phyloP scores from a whole-genome alignment of 2,113 vertebrate genomes.

The Rhinopomastus cyanomelas region DNA sequence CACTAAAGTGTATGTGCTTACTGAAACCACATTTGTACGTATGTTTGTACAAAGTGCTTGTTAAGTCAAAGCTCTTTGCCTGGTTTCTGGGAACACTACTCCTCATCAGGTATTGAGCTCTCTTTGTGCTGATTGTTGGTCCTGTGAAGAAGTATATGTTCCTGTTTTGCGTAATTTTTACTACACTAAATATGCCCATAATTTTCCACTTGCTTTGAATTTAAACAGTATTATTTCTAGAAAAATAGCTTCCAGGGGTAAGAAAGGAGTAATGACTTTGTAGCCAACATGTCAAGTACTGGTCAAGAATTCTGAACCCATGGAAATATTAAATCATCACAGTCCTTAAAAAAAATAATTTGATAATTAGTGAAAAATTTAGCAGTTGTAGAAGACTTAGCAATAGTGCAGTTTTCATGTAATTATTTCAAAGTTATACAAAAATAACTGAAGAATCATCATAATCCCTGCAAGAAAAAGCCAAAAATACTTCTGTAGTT shows the following conservation, averaged over 20 bases:
- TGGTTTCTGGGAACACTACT: not conserved
- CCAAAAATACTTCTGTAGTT: conserved; percentile 44
- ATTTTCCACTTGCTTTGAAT: not conserved
- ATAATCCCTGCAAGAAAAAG: not conserved
- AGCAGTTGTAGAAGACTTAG: not conserved
- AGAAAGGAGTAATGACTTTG: not conserved
- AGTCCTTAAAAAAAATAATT: not conserved
- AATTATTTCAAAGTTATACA: not conserved
- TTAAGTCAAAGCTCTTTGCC: not conserved
- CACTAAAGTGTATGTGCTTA: not conserved
- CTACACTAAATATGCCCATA: not conserved
- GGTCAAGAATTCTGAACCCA: not conserved
- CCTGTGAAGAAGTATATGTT: not conserved
- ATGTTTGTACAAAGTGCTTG: not conserved
- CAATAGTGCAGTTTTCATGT: not conserved
- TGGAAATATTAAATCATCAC: not conserved
- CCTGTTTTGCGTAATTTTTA: not conserved
- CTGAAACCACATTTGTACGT: not conserved
- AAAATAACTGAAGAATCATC: not conserved
- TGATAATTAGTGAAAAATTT: not conserved
- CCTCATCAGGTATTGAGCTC: not conserved
- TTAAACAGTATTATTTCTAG: not conserved
- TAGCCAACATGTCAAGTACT: not conserved
- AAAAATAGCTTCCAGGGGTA: not conserved
- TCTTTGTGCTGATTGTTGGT: not conserved